Percentiles rank a stretch among this genome's conserved stretches.
Conservation (phyloP, 2,888 invertebrate genomes). For the Dryomyza anilis region DNA sequence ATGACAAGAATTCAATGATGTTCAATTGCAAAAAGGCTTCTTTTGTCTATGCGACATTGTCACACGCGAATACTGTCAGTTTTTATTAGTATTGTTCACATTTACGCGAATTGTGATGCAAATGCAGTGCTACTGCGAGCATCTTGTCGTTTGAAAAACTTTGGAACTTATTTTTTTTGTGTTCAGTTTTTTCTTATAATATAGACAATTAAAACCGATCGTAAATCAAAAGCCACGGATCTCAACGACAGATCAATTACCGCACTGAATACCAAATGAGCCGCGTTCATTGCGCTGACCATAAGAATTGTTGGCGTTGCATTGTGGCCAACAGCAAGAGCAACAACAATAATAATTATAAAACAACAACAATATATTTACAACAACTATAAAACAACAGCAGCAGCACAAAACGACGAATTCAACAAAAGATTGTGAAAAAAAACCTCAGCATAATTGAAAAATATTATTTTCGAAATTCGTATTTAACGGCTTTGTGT, state of each 20-base stretch:
- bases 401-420: background rate
- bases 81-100: background rate
- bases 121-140: background rate
- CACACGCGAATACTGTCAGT: background rate
- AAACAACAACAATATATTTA: too few relatives aligned
- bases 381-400: too few relatives aligned
- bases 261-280: constrained; percentile 25
- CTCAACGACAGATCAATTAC: constrained; percentile 9
- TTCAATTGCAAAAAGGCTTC: background rate
- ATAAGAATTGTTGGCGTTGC: background rate
- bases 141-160: background rate
- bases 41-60: background rate
- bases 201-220: background rate
- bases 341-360: too few relatives aligned
- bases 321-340: background rate
- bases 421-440: background rate
- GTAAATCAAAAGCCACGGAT: background rate
- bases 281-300: background rate
- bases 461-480: background rate
- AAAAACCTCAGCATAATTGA: background rate
- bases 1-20: background rate
- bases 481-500: background rate
- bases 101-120: constrained; percentile 2
- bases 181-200: too few relatives aligned
- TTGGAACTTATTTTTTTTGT: background rate